A percentile compares a stretch with the other conserved stretches of the same genome.
Evolutionary conservation across 2,797 vertebrate genomes (phyloP).

Genomic region (Cynopterus sphinx): DNA sequence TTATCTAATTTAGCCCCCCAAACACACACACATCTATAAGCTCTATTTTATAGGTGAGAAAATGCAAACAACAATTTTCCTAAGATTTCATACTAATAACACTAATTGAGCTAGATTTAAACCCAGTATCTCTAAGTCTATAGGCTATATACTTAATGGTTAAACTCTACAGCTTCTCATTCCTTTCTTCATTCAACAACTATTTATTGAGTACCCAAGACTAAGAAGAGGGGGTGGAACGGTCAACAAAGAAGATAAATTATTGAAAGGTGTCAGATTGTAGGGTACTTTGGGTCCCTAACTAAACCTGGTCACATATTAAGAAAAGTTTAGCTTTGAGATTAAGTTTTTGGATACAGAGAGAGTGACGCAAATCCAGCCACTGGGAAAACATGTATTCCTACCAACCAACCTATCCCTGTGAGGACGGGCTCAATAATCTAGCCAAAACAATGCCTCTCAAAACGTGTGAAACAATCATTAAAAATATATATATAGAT

Average conservation of each 20-base stretch:
- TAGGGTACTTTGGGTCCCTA: neutral
- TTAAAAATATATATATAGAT: neutral
- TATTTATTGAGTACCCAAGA: neutral
- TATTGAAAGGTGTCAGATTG: neutral
- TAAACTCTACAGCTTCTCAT: neutral
- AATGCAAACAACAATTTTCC: neutral
- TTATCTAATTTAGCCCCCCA: neutral
- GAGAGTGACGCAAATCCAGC: neutral
- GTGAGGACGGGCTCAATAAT: neutral
- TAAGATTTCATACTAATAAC: neutral
- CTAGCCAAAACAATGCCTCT: neutral
- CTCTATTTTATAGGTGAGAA: neutral
- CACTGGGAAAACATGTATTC: neutral
- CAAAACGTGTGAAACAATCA: neutral
- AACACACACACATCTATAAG: neutral
- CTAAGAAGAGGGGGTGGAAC: neutral
- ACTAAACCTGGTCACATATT: neutral
- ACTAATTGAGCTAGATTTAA: neutral
- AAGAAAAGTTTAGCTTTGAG: neutral
- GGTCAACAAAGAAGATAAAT: neutral
- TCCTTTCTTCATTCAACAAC: neutral
- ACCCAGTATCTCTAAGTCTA: neutral
- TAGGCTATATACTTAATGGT: neutral
- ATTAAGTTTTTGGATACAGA: neutral
- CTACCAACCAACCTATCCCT: neutral